A percentile compares a stretch with the other conserved stretches of the same genome.
phyloP scores from a whole-genome alignment of 2,797 vertebrate genomes.

The Scomberomorus guttatus region DNA sequence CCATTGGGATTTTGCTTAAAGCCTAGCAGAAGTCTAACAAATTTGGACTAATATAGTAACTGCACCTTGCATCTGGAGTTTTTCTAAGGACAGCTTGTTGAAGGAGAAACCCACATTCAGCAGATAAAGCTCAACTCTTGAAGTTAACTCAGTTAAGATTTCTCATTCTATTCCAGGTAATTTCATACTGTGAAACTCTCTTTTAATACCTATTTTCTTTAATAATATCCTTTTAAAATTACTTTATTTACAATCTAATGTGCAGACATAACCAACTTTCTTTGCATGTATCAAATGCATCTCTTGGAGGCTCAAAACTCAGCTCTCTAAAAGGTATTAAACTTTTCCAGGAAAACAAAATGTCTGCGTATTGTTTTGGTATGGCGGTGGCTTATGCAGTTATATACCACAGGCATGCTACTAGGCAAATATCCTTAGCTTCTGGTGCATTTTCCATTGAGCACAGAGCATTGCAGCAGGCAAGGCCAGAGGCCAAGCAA shows the following conservation, averaged over 20 bases:
- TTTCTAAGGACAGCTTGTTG: conserved; percentile 51
- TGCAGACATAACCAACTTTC: not conserved
- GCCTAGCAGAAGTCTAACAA: conserved; percentile 72
- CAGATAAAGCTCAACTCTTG: conserved; percentile 54
- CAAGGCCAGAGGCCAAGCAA: conserved; percentile 81
- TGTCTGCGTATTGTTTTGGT: conserved; percentile 62
- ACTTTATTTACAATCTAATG: conserved; percentile 34
- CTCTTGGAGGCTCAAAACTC: conserved; percentile 18
- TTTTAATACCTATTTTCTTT: conserved; percentile 2
- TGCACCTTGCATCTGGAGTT: conserved; percentile 55
- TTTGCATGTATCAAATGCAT: conserved; percentile 20
- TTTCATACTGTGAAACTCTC: conserved; percentile 29
- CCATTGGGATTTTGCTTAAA: conserved; percentile 71
- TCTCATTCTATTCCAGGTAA: conserved; percentile 27
- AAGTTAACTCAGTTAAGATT: conserved; percentile 33
- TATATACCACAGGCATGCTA: conserved; percentile 70
- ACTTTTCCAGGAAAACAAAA: conserved; percentile 61
- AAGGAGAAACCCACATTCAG: conserved; percentile 51
- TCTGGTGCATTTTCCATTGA: conserved; percentile 67
- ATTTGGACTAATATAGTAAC: conserved; percentile 72
- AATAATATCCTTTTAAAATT: not conserved
- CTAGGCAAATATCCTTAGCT: conserved; percentile 77
- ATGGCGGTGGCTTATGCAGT: conserved; percentile 57
- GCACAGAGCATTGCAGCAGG: conserved; percentile 63
- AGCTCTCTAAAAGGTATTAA: conserved; percentile 31